These are phyloP conservation scores for Thecocarcelia acutangulata DNA, from an alignment of 2,888 invertebrate genomes.

Conservation along the genomic window DNA sequence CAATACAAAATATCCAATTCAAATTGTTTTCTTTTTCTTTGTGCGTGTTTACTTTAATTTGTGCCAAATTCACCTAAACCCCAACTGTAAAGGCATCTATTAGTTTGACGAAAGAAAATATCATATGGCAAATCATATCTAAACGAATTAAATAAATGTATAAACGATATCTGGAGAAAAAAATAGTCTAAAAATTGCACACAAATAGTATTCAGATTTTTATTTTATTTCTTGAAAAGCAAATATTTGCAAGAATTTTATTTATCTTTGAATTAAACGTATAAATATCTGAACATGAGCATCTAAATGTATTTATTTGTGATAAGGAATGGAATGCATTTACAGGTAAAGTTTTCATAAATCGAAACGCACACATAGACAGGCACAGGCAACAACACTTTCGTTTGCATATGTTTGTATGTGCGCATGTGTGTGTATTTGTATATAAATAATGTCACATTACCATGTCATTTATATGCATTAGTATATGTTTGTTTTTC, in stretches of 20 bases:
- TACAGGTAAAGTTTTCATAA: conserved; percentile 21
- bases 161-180: not conserved
- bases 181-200: not conserved
- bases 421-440: too few relatives aligned
- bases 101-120: too few relatives aligned
- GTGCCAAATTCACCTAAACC: too few relatives aligned
- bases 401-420: too few relatives aligned
- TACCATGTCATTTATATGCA: conserved; percentile 45
- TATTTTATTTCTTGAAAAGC: not conserved
- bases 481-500: conserved; percentile 33
- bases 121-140: too few relatives aligned
- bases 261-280: conserved; percentile 32
- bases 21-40: too few relatives aligned
- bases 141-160: not conserved
- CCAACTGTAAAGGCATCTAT: too few relatives aligned
- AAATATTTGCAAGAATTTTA: conserved; percentile 50
- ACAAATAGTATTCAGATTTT: not conserved
- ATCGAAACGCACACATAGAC: conserved; percentile 1
- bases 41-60: too few relatives aligned
- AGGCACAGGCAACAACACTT: too few relatives aligned
- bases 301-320: not conserved
- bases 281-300: not conserved
- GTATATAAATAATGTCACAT: not conserved
- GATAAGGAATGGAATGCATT: conserved; percentile 8
- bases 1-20: too few relatives aligned